These are phyloP conservation scores for Callorhinus ursinus DNA, from an alignment of 2,113 vertebrate species.

Conservation along the genomic window DNA sequence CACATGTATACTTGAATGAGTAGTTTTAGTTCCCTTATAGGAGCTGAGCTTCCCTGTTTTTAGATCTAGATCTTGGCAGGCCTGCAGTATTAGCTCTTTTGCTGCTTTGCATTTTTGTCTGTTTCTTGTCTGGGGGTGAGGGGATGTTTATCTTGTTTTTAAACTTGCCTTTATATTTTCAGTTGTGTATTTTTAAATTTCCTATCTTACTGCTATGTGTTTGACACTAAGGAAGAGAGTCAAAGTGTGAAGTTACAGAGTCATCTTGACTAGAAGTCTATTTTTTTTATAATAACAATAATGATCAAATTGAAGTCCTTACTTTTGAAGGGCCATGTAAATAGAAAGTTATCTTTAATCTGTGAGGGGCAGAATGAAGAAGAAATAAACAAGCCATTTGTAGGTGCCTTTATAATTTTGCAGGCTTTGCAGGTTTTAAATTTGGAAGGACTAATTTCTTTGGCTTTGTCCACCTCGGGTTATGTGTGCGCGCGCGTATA, in stretches of 20 bases:
- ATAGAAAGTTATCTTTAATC: not conserved
- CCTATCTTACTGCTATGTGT: not conserved
- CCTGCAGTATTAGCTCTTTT: not conserved
- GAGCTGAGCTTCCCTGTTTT: not conserved
- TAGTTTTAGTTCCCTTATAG: not conserved
- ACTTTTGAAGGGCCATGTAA: not conserved
- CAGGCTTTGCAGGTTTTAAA: slow-evolving; percentile 58
- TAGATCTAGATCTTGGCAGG: not conserved
- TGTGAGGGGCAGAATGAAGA: slow-evolving; percentile 19
- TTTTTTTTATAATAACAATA: not conserved
- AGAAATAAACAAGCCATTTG: slow-evolving; percentile 20
- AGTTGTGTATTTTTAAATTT: not conserved
- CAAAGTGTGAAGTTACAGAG: not conserved
- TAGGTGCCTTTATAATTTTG: not conserved
- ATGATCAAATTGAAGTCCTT: slow-evolving; percentile 8
- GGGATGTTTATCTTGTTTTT: slow-evolving; percentile 23
- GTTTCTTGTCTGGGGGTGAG: not conserved
- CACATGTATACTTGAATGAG: not conserved
- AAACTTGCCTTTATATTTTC: not conserved
- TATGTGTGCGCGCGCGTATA: not conserved
- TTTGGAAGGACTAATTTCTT: slow-evolving; percentile 74
- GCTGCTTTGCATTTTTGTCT: not conserved
- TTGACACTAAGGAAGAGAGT: not conserved
- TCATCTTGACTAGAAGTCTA: not conserved
- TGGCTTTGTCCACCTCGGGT: slow-evolving; percentile 32